Conservation (phyloP, 2,797 vertebrate species). For the Tragelaphus eurycerus region DNA sequence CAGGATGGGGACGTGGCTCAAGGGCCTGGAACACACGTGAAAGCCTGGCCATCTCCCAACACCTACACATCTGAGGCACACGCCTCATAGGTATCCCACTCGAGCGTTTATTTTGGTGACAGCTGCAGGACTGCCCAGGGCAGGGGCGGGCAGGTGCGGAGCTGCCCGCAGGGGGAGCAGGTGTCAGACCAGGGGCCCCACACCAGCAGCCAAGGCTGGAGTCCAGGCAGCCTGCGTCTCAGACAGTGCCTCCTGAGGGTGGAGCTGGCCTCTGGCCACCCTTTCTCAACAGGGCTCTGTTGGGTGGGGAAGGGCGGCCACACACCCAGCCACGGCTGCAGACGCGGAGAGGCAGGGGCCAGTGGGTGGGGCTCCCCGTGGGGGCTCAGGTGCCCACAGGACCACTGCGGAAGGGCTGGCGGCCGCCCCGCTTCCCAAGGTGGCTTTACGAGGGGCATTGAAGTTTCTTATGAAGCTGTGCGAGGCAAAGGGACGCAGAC, state of each 20-base stretch:
- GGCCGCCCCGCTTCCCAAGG: not conserved
- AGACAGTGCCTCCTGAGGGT: not conserved
- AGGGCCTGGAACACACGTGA: not conserved
- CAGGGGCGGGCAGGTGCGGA: not conserved
- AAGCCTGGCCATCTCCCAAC: not conserved
- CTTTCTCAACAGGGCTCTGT: not conserved
- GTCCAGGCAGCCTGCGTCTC: not conserved
- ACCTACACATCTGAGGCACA: not conserved
- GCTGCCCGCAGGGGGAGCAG: not conserved
- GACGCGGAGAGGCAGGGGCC: not conserved
- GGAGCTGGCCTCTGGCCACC: not conserved
- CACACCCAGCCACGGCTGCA: not conserved
- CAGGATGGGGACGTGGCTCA: rapidly evolving
- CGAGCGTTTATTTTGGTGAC: not conserved
- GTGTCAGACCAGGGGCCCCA: not conserved
- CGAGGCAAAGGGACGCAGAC: not conserved
- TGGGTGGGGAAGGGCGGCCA: rapidly evolving
- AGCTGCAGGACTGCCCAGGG: not conserved
- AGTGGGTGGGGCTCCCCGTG: rapidly evolving
- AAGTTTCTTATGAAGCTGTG: not conserved
- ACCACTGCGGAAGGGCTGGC: rapidly evolving
- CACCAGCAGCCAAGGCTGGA: rapidly evolving
- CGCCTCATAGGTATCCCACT: not conserved
- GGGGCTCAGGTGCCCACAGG: not conserved
- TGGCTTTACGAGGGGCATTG: no score